Evolutionary conservation across 1,140 invertebrate genomes (phyloP), one percentile per base, ranked within the genome.

Genomic region (Drosophila nannoptera): DNA sequence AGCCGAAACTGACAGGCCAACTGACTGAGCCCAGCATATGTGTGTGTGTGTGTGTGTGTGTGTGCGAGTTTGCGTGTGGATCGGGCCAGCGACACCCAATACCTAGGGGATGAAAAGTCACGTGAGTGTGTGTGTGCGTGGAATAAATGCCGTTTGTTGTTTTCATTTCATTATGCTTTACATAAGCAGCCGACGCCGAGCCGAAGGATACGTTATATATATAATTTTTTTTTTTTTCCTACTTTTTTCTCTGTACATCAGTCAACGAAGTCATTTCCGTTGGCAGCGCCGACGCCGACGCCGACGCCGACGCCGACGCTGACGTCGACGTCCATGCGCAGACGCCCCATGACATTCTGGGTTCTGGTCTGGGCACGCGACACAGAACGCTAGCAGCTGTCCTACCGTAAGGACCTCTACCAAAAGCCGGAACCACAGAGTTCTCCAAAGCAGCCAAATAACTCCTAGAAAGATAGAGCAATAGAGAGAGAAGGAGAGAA

Each of bases 241-340:
- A 6, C 42, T 62, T 43, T 58, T 32, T 42, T 40, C 16, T 54
- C 16, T 63, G 46, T 78, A 32, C 78, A 78, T 77, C 80, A 81
- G 86, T 88, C 81, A 88, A 75, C 86, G 73, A 88, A 88, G 86
- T 88, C 86, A 88, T 78, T 88, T 88, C 86, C 86, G 87, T 78
- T 64, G 68, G 63, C 66, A 48, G 62, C 59, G 73, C 69, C 63
- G 73, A 54, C 69, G 50, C 35, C 64, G 52, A 46, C 64, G 46
- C 32, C 59, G 60, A 7, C 32, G 38, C 8, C 54, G 33, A n/a
- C 42, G 35, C 2, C 38, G 62, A 8, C n/a, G n/a, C n/a, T n/a
- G n/a, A n/a, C n/a, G 35, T 11, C 61, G 45, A 55, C 49, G 63
- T 16, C 42, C 4, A 8, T 71, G 59, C 59, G n/a, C n/a, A 42